Evolutionary conservation across 2,888 invertebrate species (phyloP), one percentile per base, ranked within the genome.

Genomic region (Parnassius apollo): DNA sequence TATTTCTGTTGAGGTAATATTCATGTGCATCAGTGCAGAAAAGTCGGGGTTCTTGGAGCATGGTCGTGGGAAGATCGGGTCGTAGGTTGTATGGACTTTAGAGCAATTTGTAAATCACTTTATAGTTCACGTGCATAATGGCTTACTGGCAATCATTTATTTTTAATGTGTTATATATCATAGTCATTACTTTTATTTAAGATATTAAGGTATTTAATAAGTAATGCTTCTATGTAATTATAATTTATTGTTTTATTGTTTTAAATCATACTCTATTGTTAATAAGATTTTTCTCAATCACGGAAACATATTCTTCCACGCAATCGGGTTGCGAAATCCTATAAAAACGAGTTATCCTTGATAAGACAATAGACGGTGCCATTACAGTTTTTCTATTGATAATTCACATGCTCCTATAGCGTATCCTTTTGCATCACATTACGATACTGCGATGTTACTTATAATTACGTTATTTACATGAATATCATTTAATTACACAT

Each of bases 321-420:
- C 75, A 79, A 83, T 80, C 78, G 75, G 68, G 80, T 83, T 82
- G 75, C 78, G 69, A 82, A 82, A 81, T 76, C 62, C 64, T 56
- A 78, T 81, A 87, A 84, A 85, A 87, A 88, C 81, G 58, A 63
- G 85, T 78, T 83, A 83, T 89, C 91, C 89, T 90, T 88, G 85
- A 81, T 79, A 67, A 75, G 77, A 90, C 89, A 91, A 90, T 89
- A 76, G 84, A 67, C 67, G 65, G 72, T 66, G 71, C 68, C 71
- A 88, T 86, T 85, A 84, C 69, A 77, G 79, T 87, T 88, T 81
- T 84, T 82, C 73, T 78, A 68, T 70, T 77, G 78, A 83, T 88
- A 83, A 84, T 86, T 86, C 87, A 88, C 84, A 84, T 84, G 78
- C 70, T 74, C 68, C 70, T 67, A 63, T 65, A 66, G 71, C 71